phyloP scores from a whole-genome alignment of 2,113 vertebrate species.

The Dascyllus trimaculatus region DNA sequence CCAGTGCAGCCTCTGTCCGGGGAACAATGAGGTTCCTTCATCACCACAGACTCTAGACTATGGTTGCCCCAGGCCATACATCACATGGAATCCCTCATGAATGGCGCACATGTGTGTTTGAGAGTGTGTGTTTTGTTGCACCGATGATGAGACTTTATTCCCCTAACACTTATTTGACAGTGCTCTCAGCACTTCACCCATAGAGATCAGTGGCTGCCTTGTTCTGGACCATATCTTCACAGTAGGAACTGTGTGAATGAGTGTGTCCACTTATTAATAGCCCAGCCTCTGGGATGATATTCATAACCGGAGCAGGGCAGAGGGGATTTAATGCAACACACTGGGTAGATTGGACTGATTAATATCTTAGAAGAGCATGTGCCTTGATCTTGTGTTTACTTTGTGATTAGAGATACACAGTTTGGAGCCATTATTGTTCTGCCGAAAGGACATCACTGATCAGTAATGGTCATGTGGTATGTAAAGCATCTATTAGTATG shows the following conservation, averaged over 20 bases:
- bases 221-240: conserved; percentile 69
- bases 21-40: conserved; percentile 78
- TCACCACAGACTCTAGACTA: conserved; percentile 56
- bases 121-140: conserved; percentile 28
- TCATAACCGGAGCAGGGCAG: conserved; percentile 70
- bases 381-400: conserved; percentile 60
- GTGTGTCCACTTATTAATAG: conserved; percentile 77
- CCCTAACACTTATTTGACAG: conserved; percentile 62
- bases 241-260: conserved; percentile 45
- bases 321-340: conserved; percentile 55
- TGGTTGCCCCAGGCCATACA: conserved; percentile 71
- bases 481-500: conserved; percentile 1
- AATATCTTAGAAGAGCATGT: conserved; percentile 59
- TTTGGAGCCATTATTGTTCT: conserved; percentile 36
- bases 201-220: conserved; percentile 70
- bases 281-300: conserved; percentile 66
- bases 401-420: conserved; percentile 46
- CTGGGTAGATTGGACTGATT: conserved; percentile 69
- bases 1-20: conserved; percentile 53
- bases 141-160: conserved; percentile 62
- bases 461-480: conserved; percentile 15
- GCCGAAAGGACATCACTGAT: conserved; percentile 37
- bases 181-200: conserved; percentile 66
- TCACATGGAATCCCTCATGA: conserved; percentile 76
- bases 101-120: conserved; percentile 50